phyloP scores from a whole-genome alignment of 2,113 vertebrate species.

The Perca schrenkii region DNA sequence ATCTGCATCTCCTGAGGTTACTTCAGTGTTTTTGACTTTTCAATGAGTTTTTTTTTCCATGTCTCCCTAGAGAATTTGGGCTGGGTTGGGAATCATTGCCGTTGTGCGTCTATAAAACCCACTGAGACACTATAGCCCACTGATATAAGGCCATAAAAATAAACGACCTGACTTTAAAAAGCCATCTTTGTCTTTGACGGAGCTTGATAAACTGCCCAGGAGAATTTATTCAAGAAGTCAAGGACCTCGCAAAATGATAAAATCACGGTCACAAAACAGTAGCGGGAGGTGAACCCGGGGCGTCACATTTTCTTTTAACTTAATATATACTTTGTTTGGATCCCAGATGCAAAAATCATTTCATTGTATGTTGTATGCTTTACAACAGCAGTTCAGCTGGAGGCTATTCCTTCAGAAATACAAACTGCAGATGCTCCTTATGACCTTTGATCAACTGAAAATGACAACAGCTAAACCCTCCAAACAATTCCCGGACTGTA shows the following conservation, averaged over 20 bases:
- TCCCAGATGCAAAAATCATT: constrained; percentile 21
- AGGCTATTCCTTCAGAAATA: constrained; percentile 8
- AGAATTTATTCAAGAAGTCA: background rate
- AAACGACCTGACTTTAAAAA: constrained; percentile 5
- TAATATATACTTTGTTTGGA: background rate
- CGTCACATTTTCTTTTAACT: background rate
- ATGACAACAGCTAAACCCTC: constrained; percentile 9
- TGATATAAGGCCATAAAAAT: constrained; percentile 18
- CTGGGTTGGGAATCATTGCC: background rate
- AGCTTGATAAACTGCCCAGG: background rate
- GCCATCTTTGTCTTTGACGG: background rate
- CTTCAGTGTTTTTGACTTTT: constrained; percentile 19
- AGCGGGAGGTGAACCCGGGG: background rate
- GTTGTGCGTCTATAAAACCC: constrained; percentile 12
- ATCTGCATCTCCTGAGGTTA: constrained; percentile 18
- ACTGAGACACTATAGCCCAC: background rate
- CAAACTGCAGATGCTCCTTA: constrained; percentile 7
- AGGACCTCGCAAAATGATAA: background rate
- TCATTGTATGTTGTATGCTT: background rate
- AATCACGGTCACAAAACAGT: background rate
- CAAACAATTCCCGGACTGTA: background rate
- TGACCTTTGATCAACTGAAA: constrained; percentile 10
- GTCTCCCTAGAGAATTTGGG: constrained; percentile 2
- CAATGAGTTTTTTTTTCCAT: constrained; percentile 24
- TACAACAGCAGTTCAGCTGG: background rate